These are phyloP conservation scores for Panagrolaimus sp. DNA, from an alignment of 1,140 invertebrate genomes.

Conservation along the genomic window DNA sequence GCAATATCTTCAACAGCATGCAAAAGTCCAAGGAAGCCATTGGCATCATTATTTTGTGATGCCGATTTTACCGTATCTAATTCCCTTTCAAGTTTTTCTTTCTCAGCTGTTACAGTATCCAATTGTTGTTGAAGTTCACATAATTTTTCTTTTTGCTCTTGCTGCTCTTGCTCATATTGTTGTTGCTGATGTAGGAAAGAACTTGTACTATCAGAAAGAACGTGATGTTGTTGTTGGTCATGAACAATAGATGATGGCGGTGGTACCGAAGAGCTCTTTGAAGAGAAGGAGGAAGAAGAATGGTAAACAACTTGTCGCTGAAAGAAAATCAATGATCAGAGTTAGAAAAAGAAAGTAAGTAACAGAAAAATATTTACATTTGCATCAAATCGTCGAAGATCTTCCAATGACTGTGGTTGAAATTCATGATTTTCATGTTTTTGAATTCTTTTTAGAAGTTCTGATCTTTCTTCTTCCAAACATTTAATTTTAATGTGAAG, in stretches of 20 bases:
- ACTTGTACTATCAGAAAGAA: neutral
- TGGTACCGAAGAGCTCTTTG: neutral
- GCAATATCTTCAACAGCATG: constrained; percentile 6
- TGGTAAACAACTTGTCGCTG: too few relatives aligned
- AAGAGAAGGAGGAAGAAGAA: too few relatives aligned
- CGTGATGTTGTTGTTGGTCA: neutral
- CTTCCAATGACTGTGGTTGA: too few relatives aligned
- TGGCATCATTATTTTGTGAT: neutral
- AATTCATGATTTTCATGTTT: constrained; percentile 26
- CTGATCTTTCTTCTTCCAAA: constrained; percentile 43
- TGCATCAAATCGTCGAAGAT: too few relatives aligned
- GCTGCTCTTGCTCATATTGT: neutral
- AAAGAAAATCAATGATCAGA: too few relatives aligned
- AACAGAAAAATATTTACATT: too few relatives aligned
- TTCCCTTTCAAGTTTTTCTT: neutral
- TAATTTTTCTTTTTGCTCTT: neutral
- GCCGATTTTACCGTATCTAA: neutral
- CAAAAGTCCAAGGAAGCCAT: neutral
- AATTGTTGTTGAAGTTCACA: neutral
- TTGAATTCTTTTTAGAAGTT: constrained; percentile 35
- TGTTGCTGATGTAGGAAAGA: neutral
- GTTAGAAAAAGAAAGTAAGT: too few relatives aligned
- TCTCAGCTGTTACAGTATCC: neutral
- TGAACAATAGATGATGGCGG: neutral
- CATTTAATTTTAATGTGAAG: constrained; percentile 40